Evolutionary conservation across 1,140 invertebrate species (phyloP).

Genomic region (Lasioglossum albipes): DNA sequence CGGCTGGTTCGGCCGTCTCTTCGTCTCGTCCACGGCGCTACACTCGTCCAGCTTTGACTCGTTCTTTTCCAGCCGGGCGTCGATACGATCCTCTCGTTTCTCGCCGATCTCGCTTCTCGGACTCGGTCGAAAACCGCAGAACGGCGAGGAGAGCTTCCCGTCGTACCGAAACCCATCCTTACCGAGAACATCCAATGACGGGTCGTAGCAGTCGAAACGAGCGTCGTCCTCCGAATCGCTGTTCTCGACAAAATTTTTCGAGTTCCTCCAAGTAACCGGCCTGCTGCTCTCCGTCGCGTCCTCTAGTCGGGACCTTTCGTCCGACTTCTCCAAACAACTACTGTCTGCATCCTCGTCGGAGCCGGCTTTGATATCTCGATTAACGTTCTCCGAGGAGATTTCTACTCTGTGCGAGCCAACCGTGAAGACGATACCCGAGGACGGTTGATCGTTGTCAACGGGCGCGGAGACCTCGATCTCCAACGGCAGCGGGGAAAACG

Average conservation of each 20-base stretch:
- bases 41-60: background rate
- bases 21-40: too few species aligned
- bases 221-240: conserved; percentile 39
- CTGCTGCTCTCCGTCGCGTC: conserved; percentile 17
- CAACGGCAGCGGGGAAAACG: conserved; percentile 36
- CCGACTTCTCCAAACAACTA: conserved; percentile 36
- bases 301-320: conserved; percentile 67
- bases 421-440: conserved; percentile 71
- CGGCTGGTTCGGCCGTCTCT: background rate
- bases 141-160: background rate
- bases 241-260: background rate
- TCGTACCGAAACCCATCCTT: background rate
- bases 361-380: conserved; percentile 38
- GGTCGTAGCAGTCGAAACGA: conserved; percentile 40
- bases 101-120: background rate
- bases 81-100: too few species aligned
- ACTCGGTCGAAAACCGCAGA: background rate
- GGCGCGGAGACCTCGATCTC: conserved; percentile 5
- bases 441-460: conserved; percentile 30
- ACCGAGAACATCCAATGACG: conserved; percentile 34
- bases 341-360: conserved; percentile 52
- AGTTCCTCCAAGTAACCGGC: conserved; percentile 24
- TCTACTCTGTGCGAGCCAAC: conserved; percentile 66
- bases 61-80: too few species aligned
- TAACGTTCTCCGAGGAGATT: conserved; percentile 7